phyloP scores from a whole-genome alignment of 2,113 vertebrate species.

The Pelodiscus sinensis region DNA sequence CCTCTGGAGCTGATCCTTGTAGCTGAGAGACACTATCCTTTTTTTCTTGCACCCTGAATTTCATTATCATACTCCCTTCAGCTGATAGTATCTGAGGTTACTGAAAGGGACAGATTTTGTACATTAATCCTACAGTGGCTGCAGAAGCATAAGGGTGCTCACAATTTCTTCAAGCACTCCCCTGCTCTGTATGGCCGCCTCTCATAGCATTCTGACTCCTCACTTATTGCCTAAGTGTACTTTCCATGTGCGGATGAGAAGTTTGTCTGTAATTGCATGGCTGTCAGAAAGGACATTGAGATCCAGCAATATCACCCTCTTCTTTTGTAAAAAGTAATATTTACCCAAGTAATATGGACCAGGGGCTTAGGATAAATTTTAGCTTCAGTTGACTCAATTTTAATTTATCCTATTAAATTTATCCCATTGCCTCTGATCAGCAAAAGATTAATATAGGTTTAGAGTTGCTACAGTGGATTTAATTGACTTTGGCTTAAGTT shows the following conservation, averaged over 20 bases:
- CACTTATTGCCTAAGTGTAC: background rate
- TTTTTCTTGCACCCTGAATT: fast-evolving
- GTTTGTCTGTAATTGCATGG: background rate
- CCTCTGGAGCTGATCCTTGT: background rate
- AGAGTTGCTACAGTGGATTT: background rate
- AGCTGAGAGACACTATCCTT: background rate
- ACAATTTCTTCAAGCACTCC: background rate
- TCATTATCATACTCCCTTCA: background rate
- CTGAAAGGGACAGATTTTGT: fast-evolving
- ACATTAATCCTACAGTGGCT: background rate
- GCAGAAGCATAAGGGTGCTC: background rate
- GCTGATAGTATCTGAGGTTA: background rate
- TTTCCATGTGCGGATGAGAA: background rate
- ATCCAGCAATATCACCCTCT: background rate
- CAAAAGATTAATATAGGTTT: conserved; percentile 18
- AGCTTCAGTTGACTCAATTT: background rate
- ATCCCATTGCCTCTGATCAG: background rate
- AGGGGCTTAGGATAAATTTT: background rate
- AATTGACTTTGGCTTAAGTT: background rate
- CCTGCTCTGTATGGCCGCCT: background rate
- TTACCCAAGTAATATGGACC: conserved; percentile 11
- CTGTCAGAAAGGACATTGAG: background rate
- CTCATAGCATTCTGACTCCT: background rate
- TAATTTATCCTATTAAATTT: conserved; percentile 21
- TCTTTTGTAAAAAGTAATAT: conserved; percentile 25